These are phyloP conservation scores for Apamea anceps DNA, from an alignment of 2,888 invertebrate genomes.

Conservation along the genomic window DNA sequence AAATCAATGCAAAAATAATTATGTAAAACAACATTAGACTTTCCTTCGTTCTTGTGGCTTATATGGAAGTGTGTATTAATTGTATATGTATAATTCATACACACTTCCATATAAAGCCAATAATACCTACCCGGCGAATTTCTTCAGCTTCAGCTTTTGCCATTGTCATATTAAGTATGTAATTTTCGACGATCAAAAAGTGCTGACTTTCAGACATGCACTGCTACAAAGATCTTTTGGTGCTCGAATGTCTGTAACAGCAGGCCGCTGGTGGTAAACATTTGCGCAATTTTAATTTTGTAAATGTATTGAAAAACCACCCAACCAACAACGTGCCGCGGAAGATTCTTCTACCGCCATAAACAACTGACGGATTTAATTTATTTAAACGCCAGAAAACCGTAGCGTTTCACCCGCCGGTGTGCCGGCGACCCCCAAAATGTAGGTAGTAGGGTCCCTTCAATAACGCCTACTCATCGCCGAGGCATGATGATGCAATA, in stretches of 20 bases:
- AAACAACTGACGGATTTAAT: not conserved
- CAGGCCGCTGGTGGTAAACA: not conserved
- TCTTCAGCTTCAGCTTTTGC: not conserved
- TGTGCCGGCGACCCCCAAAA: slow-evolving; percentile 18
- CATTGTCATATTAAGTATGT: not conserved
- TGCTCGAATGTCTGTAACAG: not conserved
- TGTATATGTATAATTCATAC: not conserved
- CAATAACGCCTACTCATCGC: slow-evolving; percentile 66
- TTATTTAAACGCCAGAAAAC: not conserved
- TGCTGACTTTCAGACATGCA: not conserved
- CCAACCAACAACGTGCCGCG: too few relatives aligned
- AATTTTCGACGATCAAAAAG: not conserved
- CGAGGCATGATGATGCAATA: slow-evolving; percentile 65
- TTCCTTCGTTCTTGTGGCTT: not conserved
- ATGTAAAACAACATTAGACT: not conserved
- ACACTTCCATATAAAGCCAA: not conserved
- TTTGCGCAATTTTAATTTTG: not conserved
- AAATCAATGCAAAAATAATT: slow-evolving; percentile 1
- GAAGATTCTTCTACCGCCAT: not conserved
- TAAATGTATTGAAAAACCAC: not conserved
- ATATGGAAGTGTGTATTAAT: too few relatives aligned
- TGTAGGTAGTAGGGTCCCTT: slow-evolving; percentile 54
- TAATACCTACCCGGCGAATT: not conserved
- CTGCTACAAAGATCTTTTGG: not conserved
- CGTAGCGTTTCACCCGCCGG: slow-evolving; percentile 46